Evolutionary conservation across 2,113 vertebrate genomes (phyloP).

Genomic region (Alligator sinensis): DNA sequence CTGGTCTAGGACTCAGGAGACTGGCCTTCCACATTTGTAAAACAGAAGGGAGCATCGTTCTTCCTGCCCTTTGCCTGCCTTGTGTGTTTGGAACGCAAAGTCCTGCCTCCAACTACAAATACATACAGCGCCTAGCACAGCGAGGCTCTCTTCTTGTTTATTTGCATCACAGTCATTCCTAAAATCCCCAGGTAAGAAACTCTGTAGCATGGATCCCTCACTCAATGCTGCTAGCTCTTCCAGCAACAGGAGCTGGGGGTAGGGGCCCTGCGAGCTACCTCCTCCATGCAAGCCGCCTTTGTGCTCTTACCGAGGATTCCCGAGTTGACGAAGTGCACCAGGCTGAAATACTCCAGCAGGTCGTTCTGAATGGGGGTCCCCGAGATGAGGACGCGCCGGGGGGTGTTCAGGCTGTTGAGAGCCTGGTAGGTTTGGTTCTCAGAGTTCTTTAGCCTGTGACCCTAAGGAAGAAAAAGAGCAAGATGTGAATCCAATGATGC

Average conservation of each 20-base stretch:
- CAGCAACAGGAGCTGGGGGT: background rate
- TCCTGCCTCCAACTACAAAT: background rate
- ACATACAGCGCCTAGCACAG: background rate
- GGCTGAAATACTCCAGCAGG: constrained; percentile 96
- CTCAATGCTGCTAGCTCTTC: background rate
- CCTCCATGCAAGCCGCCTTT: background rate
- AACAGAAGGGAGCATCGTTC: background rate
- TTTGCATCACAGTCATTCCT: background rate
- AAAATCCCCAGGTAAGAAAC: background rate
- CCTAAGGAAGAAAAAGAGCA: constrained; percentile 75
- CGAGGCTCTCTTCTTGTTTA: background rate
- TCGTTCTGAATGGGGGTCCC: constrained; percentile 98
- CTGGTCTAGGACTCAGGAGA: background rate
- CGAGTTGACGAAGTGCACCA: constrained; percentile 96
- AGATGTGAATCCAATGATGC: background rate
- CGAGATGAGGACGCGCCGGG: constrained; percentile 93
- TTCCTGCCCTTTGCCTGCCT: background rate
- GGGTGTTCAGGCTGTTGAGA: constrained; percentile 89
- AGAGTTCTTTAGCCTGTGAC: constrained; percentile 96
- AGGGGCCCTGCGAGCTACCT: background rate
- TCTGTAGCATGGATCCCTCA: background rate
- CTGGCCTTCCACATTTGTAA: background rate
- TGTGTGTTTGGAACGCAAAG: background rate
- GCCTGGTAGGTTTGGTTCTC: constrained; percentile 98
- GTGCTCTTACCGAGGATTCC: constrained; percentile 90